Percentiles rank a stretch among this genome's conserved stretches.
Conservation (phyloP, 2,888 invertebrate species). For the Danaus chrysippus region DNA sequence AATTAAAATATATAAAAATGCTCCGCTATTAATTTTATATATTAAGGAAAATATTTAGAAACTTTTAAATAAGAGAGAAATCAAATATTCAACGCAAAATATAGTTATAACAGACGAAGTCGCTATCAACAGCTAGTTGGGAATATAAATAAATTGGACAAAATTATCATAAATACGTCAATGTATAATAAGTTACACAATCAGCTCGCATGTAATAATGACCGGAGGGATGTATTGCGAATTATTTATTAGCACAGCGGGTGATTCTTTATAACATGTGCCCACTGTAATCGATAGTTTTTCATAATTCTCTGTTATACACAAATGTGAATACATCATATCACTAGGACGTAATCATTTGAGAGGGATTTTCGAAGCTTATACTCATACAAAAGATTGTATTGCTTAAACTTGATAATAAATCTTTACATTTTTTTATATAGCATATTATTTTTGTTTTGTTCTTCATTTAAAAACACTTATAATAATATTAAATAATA, state of each 20-base stretch:
- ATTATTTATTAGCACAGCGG: constrained; percentile 73
- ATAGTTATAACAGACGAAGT: no score
- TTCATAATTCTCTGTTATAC: constrained; percentile 15
- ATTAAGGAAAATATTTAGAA: no score
- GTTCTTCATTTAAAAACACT: not conserved
- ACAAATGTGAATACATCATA: not conserved
- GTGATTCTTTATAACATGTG: constrained; percentile 69
- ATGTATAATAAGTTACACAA: constrained; percentile 62
- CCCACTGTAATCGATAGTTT: constrained; percentile 50
- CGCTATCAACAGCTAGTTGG: not conserved
- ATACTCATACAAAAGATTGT: no score
- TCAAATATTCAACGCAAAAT: no score
- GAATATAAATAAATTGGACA: constrained; percentile 30
- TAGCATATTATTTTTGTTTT: constrained; percentile 4
- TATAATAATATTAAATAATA: no score
- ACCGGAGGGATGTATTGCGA: constrained; percentile 56
- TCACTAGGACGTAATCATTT: no score
- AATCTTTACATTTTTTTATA: not conserved
- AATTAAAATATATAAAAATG: no score
- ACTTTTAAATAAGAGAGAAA: no score
- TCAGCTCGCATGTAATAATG: constrained; percentile 45
- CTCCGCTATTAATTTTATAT: no score
- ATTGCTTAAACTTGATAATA: no score
- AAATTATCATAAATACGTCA: constrained; percentile 54
- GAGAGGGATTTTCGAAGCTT: no score